Percentiles rank a stretch among this genome's conserved stretches.
Evolutionary conservation across 35 echinoderm and acorn worm genomes (phyloP).

Genomic region (Ptychodera flava): DNA sequence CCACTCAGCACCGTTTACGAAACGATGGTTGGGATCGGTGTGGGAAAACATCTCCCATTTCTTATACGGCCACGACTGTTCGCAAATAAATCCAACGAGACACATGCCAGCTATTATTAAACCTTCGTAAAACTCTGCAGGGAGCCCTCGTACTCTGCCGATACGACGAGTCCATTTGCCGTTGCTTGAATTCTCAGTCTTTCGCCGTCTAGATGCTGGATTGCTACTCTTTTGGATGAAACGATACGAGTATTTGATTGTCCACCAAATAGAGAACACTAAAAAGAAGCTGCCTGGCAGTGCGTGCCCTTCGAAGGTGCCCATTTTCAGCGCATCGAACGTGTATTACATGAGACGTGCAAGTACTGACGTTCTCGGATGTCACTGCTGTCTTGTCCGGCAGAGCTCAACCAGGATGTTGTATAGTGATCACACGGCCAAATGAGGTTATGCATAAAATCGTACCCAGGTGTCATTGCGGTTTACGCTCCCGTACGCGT

Average conservation of each 20-base stretch:
- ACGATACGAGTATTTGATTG: conserved; percentile 38
- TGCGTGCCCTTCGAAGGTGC: conserved; percentile 88
- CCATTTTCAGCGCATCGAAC: conserved; percentile 64
- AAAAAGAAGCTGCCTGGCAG: conserved; percentile 86
- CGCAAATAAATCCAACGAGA: not conserved
- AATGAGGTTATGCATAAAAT: too few species aligned
- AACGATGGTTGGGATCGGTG: conserved; percentile 47
- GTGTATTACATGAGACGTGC: too few species aligned
- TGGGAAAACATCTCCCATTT: not conserved
- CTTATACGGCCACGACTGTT: not conserved
- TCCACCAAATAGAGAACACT: conserved; percentile 78
- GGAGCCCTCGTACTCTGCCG: not conserved
- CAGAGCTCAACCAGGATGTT: too few species aligned
- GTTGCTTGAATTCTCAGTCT: not conserved
- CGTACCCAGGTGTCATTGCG: too few species aligned
- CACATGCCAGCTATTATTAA: not conserved
- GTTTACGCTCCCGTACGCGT: too few species aligned
- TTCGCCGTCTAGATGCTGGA: not conserved
- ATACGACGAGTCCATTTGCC: not conserved
- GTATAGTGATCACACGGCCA: too few species aligned
- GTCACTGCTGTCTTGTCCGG: too few species aligned
- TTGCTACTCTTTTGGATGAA: not conserved
- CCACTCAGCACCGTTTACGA: conserved; percentile 66
- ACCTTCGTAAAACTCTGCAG: not conserved
- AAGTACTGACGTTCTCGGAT: too few species aligned